Base-by-base conservation (phyloP, 2,797 vertebrate genomes). In the Gambelia wislizenii region DNA sequence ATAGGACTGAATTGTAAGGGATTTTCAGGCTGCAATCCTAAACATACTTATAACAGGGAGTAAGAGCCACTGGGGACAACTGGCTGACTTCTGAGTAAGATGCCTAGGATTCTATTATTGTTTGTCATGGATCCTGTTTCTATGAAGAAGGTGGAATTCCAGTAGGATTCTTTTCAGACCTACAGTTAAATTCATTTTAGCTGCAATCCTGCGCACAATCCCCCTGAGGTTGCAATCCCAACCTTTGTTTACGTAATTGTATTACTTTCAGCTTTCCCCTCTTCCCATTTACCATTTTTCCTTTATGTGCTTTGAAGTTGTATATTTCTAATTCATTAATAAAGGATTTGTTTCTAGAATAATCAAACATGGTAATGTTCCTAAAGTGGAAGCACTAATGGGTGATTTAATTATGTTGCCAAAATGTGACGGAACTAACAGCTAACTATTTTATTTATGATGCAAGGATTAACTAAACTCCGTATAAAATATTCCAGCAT, bases 371-470 rank as follows among this genome's bases (percentile, higher is more conserved):
- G 42, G 79, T 92, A 89, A 56, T 86, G 88, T 92, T 84, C 84
- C 88, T 61, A 83, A 91, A 91, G 74, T n/a, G 67, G 85, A 92
- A 86, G 83, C 80, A 89, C 78, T 87, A 85, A 92, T 90, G 89
- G 89, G 76, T 89, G 79, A 91, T 94, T 94, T 92, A 93, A 92
- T 93, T 92, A 87, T 77, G 47, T 87, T 91, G 92, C 90, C 95
- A 95, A 91, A 94, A 93, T 87, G 87, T 93, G 93, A 92, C 92
- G 93, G 88, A 92, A 92, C 85, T 93, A 92, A 88, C 91, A 94
- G 89, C 88, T 82, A 94, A 91, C 87, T 88, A 67, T 16, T 90
- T 96, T 96, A 95, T 93, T 96, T 95, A 93, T 67, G 85, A 89
- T 89, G 90, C 93, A 91, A 67, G 69, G 80, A 92, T 95, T 95